phyloP scores from a whole-genome alignment of 1,140 invertebrate genomes.

The Procambarus clarkii region DNA sequence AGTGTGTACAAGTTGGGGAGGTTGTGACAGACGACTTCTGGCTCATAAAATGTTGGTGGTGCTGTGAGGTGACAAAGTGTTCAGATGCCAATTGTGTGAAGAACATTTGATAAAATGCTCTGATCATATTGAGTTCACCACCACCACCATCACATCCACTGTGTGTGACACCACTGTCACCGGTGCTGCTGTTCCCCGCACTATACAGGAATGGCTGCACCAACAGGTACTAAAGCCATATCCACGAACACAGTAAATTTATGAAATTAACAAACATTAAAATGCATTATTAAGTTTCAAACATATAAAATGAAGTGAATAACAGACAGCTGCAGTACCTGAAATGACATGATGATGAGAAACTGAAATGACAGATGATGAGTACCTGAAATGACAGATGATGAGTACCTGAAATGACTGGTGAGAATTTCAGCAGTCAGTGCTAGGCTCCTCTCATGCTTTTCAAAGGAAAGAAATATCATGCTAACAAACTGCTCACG shows the following conservation, averaged over 20 bases:
- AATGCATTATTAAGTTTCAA: neutral
- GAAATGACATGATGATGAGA: neutral
- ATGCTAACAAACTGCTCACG: too few species aligned
- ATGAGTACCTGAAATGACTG: too few species aligned
- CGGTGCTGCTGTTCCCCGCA: neutral
- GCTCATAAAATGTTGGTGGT: neutral
- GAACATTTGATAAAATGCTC: neutral
- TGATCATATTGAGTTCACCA: neutral
- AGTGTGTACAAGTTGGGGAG: neutral
- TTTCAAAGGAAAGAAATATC: neutral
- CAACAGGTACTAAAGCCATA: conserved; percentile 4
- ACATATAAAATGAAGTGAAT: neutral
- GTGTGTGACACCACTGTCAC: neutral
- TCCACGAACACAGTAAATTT: neutral
- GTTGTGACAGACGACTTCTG: neutral
- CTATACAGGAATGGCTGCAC: neutral
- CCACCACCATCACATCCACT: neutral
- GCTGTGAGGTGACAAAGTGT: neutral
- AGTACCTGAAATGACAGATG: neutral
- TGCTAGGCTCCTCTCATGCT: neutral
- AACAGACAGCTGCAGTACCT: neutral
- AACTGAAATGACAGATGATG: neutral
- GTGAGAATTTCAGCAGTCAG: neutral
- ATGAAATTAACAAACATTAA: neutral
- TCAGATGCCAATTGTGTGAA: neutral